Conservation (phyloP, 1,140 invertebrate genomes). For the Eumaeus atala region DNA sequence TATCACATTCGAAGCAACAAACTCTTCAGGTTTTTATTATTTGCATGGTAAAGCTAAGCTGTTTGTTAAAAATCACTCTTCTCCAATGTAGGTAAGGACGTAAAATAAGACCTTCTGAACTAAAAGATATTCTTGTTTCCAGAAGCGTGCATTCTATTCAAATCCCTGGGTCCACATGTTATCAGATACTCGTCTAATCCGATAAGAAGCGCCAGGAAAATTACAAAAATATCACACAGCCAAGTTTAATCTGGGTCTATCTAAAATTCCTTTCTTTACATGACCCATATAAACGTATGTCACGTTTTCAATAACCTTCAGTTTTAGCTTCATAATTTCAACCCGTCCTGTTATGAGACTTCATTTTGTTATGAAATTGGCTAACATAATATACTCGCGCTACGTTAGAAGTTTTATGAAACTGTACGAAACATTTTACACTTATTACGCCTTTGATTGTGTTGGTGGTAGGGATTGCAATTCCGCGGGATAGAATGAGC, state of each 20-base stretch:
- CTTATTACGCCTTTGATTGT: background rate
- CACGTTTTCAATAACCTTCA: conserved; percentile 73
- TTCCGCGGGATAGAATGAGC: conserved; percentile 5
- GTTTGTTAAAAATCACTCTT: too few species aligned
- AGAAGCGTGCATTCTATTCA: too few species aligned
- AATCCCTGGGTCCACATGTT: too few species aligned
- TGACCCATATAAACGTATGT: conserved; percentile 69
- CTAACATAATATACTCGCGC: conserved; percentile 38
- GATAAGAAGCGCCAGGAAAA: background rate
- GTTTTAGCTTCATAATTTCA: conserved; percentile 74
- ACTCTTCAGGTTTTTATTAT: too few species aligned
- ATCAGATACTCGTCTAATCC: too few species aligned
- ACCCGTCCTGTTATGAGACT: conserved; percentile 65
- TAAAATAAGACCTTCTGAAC: too few species aligned
- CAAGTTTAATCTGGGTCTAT: conserved; percentile 29
- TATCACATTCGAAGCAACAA: too few species aligned
- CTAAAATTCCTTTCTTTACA: conserved; percentile 54
- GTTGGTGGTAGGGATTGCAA: background rate
- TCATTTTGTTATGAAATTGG: conserved; percentile 69
- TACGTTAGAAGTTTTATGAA: conserved; percentile 25
- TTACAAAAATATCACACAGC: conserved; percentile 3
- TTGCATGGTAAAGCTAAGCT: too few species aligned
- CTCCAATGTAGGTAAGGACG: too few species aligned
- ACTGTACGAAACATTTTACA: conserved; percentile 5
- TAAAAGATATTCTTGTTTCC: too few species aligned